Conservation (phyloP, 1,140 invertebrate genomes). For the Scaptomyza montana region DNA sequence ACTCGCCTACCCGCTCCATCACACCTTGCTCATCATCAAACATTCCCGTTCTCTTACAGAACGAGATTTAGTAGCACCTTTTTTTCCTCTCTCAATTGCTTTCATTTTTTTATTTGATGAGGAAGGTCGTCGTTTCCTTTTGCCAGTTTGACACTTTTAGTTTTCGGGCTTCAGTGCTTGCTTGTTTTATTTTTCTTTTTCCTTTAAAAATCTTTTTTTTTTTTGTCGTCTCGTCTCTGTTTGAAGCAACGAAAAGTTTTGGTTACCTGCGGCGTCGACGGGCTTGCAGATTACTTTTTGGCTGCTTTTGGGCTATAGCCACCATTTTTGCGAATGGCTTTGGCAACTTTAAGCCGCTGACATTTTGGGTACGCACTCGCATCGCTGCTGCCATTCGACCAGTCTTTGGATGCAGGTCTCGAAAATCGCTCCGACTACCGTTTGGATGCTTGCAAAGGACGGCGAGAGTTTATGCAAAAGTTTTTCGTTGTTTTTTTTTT, state of each 20-base stretch:
- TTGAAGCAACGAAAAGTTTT: slow-evolving; percentile 58
- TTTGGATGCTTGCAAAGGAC: not conserved
- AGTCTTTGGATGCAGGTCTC: slow-evolving; percentile 16
- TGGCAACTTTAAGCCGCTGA: slow-evolving; percentile 73
- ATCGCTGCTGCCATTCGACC: slow-evolving; percentile 31
- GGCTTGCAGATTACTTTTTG: slow-evolving; percentile 72
- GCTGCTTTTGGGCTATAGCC: slow-evolving; percentile 36
- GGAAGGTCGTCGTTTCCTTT: slow-evolving; percentile 46
- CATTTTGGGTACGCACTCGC: slow-evolving; percentile 75
- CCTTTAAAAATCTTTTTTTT: not conserved
- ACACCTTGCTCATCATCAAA: slow-evolving; percentile 49
- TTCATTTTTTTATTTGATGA: slow-evolving; percentile 12
- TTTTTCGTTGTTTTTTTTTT: slow-evolving; percentile 29
- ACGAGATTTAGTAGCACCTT: slow-evolving; percentile 63
- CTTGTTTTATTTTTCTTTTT: slow-evolving; percentile 31
- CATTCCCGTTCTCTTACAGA: slow-evolving; percentile 29
- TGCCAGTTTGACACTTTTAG: slow-evolving; percentile 77
- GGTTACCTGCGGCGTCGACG: slow-evolving; percentile 68
- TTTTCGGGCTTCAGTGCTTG: slow-evolving; percentile 41
- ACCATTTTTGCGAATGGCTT: slow-evolving; percentile 40
- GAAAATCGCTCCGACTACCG: slow-evolving; percentile 50
- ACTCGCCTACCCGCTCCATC: not conserved
- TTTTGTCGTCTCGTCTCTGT: slow-evolving; percentile 9
- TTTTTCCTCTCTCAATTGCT: slow-evolving; percentile 23
- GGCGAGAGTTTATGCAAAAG: slow-evolving; percentile 38